Base-by-base conservation (phyloP, 2,113 vertebrate species). In the Pipa parva region DNA sequence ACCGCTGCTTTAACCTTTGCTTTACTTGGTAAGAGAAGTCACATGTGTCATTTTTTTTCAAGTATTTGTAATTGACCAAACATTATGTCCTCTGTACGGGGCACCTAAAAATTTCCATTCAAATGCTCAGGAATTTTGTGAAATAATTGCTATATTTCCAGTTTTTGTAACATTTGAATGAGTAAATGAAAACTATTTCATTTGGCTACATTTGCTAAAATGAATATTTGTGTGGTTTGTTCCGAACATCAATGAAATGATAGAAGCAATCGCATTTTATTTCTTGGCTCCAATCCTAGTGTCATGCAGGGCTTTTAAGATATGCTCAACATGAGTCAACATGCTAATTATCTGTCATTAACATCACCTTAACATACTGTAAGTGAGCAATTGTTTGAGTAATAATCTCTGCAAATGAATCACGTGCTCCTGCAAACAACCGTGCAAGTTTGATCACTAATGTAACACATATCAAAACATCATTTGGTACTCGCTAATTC, bases 281-380 rank as follows among this genome's bases (percentile, higher is more conserved):
- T 63, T 45, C 51, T 58, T 63, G 54, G 60, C 69, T 57, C 26
- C 5, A 15, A 49, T 49, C 51, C 54, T 61, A 51, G 58, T 54
- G 56, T 70, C 66, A 70, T 51, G 66, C 58, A 70, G 66, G 31
- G 49, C 58, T 54, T 61, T 39, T 59, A 60, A 60, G 57, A 60
- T 31, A 60, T 52, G 54, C 55, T 69, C 29, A 69, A 54, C 57
- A 59, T 39, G 25, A 69, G 57, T 69, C 66, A 68, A 68, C 55
- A 50, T 42, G 66, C 22, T 42, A 69, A 69, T 69, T 60, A 69
- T 5, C 57, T 69, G 57, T 69, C 66, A 69, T 69, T 69, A 59
- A 25, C 66, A 60, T 52, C 57, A 59, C 57, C 55, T 59, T 27
- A 59, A 60, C 59, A 59, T 59, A 50, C 55, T 29, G 26, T 70